Base-by-base conservation (phyloP, 2,888 invertebrate species). In the Rutpela maculata region DNA sequence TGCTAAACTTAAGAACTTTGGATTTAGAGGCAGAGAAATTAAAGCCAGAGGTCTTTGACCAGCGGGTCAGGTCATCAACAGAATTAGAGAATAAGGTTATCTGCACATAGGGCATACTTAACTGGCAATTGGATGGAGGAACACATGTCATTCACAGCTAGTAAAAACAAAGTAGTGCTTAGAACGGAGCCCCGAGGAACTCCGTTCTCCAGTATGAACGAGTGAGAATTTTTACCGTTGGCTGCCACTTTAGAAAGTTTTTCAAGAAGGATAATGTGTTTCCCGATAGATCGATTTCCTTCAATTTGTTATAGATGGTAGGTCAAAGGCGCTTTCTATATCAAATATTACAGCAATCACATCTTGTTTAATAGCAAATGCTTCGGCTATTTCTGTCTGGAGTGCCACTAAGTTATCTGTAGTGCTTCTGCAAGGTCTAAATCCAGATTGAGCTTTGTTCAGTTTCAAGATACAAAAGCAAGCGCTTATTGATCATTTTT, bases 371-470 rank as follows among this genome's bases (percentile, higher is more conserved):
- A 56, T 7, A 56, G 57, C 19, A 57, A 57, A 57, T 15, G 57
- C 17, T 5, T 57, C 57, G 11, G 17, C 57, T 15, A 57, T 57
- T 57, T 57, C 57, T 3, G 57, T 15, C 18, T 57, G 57, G 9
- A 57, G 18, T 38, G 63, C 10, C 7, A 31, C 35, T n/a, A 31
- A 26, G n/a, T 62, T 62, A 17, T 31, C 62, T 15, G 26, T 31
- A 11, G 62, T 62, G 62, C 62, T 15, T 31, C 62, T 19, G 62
- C 22, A 12, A 31, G 62, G 62, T 62, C 62, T 19, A 15, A 26
- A 62, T 62, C 62, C 62, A n/a, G 26, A 22, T 15, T 62, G 62
- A 19, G 62, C 62, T 62, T 17, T 5, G 15, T 62, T 31, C n/a
- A 62, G 22, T 35, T 35, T 35, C 31, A 19, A 18, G 11, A 22